A percentile compares a stretch with the other conserved stretches of the same genome.
Conservation (phyloP, 2,797 vertebrate genomes). For the Rhabdophis nuchalis region DNA sequence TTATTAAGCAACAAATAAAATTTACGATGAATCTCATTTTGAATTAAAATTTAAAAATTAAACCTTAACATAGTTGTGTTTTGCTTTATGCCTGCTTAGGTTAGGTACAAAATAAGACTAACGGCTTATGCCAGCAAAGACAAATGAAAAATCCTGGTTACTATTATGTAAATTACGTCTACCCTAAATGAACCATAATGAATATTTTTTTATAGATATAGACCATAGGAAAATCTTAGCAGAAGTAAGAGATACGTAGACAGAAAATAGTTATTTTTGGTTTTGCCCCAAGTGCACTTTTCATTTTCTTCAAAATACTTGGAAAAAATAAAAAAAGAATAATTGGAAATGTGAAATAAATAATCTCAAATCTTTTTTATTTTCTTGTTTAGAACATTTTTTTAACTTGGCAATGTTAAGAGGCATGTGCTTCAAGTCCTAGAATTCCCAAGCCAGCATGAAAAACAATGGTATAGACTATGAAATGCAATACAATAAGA, state of each 20-base stretch:
- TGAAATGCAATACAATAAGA: neutral
- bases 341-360: neutral
- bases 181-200: neutral
- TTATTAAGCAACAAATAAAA: neutral
- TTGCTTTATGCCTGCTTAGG: neutral
- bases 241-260: neutral
- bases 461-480: neutral
- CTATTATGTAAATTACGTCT: neutral
- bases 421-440: neutral
- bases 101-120: neutral
- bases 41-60: neutral
- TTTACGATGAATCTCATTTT: neutral
- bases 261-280: neutral
- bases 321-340: neutral
- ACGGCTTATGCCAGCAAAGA: neutral
- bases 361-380: neutral
- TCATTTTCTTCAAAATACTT: neutral
- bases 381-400: neutral
- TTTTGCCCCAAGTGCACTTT: neutral
- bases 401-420: neutral
- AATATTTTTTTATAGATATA: too few species aligned
- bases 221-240: neutral
- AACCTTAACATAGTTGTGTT: neutral
- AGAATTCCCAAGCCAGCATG: neutral
- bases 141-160: neutral